A percentile compares a stretch with the other conserved stretches of the same genome.
These are phyloP conservation scores for Marisa cornuarietis DNA, from an alignment of 1,140 invertebrate species.

Conservation along the genomic window DNA sequence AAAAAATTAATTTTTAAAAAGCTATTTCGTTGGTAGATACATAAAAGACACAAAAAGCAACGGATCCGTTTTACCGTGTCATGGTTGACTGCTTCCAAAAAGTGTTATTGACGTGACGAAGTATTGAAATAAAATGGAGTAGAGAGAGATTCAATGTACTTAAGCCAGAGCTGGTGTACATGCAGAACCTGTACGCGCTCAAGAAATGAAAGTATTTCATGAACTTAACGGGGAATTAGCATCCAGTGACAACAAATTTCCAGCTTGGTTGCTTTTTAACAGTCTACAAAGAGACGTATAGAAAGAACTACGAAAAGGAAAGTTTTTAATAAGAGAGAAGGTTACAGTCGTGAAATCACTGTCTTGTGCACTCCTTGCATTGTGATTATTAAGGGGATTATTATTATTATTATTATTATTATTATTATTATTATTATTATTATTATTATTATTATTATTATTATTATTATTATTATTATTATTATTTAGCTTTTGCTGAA, in stretches of 20 bases:
- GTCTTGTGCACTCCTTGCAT: too few species aligned
- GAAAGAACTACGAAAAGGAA: slow-evolving; percentile 26
- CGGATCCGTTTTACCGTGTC: slow-evolving; percentile 16
- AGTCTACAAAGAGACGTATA: slow-evolving; percentile 42
- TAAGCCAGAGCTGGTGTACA: slow-evolving; percentile 43
- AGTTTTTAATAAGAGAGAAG: neutral
- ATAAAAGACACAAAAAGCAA: too few species aligned
- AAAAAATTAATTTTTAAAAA: too few species aligned
- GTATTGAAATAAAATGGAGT: slow-evolving; percentile 40
- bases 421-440: too few species aligned
- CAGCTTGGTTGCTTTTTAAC: slow-evolving; percentile 47
- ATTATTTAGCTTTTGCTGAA: too few species aligned
- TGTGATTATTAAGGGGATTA: too few species aligned
- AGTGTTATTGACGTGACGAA: slow-evolving; percentile 43
- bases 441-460: too few species aligned
- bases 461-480: too few species aligned
- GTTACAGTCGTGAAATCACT: neutral
- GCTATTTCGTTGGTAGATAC: too few species aligned
- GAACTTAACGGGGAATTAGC: slow-evolving; percentile 55
- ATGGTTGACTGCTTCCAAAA: slow-evolving; percentile 54
- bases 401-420: too few species aligned
- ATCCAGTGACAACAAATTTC: slow-evolving; percentile 52
- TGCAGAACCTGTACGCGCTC: slow-evolving; percentile 34
- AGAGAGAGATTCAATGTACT: slow-evolving; percentile 32
- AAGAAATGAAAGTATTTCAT: slow-evolving; percentile 54